phyloP scores from a whole-genome alignment of 2,888 invertebrate species.

The Drosophila lutescens region DNA sequence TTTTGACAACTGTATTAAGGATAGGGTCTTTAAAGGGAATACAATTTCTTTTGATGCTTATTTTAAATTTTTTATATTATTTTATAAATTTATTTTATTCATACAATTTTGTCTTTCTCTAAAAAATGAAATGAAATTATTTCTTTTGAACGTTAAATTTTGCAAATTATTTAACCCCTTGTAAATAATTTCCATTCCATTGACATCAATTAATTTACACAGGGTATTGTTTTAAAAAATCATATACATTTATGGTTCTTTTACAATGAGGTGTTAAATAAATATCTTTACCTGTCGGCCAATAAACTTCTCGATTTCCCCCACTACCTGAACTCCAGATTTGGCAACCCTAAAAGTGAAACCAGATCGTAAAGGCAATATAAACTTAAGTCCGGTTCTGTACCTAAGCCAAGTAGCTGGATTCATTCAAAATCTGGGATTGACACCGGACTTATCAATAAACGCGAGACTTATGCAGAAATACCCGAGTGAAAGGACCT shows the following conservation, averaged over 20 bases:
- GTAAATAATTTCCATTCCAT: not conserved
- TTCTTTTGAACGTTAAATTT: too few relatives aligned
- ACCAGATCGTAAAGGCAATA: slow-evolving; percentile 55
- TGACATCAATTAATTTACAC: not conserved
- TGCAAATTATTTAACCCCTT: too few relatives aligned
- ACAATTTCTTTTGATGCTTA: too few relatives aligned
- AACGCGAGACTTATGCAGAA: slow-evolving; percentile 47
- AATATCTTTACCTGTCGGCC: slow-evolving; percentile 5
- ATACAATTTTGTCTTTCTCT: too few relatives aligned
- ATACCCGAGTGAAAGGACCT: slow-evolving; percentile 17
- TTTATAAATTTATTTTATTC: too few relatives aligned
- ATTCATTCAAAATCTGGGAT: slow-evolving; percentile 72
- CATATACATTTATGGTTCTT: not conserved
- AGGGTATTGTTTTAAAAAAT: too few relatives aligned
- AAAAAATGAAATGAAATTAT: too few relatives aligned
- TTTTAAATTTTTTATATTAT: too few relatives aligned
- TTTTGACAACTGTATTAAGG: slow-evolving; percentile 25
- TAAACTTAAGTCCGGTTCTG: slow-evolving; percentile 45
- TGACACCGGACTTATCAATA: slow-evolving; percentile 67
- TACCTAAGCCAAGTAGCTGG: slow-evolving; percentile 54
- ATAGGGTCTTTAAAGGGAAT: too few relatives aligned
- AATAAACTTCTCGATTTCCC: slow-evolving; percentile 6
- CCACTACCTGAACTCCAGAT: slow-evolving; percentile 6
- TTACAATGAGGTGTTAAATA: not conserved
- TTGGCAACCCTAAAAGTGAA: slow-evolving; percentile 30